These are phyloP conservation scores for Tethya wilhelma DNA, from an alignment of 37 sponge, comb jelly and placozoan species.

Conservation along the genomic window DNA sequence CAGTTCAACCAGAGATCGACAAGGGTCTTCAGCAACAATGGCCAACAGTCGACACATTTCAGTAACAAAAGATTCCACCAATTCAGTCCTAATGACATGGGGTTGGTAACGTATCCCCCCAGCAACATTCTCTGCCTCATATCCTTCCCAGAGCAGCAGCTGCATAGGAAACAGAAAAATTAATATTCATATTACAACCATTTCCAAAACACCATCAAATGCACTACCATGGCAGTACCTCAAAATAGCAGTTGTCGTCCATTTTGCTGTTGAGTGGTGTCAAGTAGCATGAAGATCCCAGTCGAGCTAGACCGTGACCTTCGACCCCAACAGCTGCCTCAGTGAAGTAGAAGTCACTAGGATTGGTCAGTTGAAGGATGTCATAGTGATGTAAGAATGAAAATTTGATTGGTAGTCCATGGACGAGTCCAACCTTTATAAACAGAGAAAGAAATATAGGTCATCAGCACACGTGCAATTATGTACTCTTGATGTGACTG, in stretches of 20 bases:
- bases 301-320: conserved; percentile 75
- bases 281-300: conserved; percentile 81
- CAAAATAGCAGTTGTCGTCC: conserved; percentile 75
- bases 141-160: conserved; percentile 80
- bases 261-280: conserved; percentile 78
- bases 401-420: conserved; percentile 72
- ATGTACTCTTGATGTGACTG: too few relatives aligned
- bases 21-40: conserved; percentile 47
- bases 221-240: too few relatives aligned
- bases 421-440: conserved; percentile 60
- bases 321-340: conserved; percentile 88
- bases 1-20: conserved; percentile 1
- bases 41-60: conserved; percentile 53
- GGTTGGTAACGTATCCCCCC: conserved; percentile 79
- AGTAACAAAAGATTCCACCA: conserved; percentile 48
- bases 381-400: conserved; percentile 52
- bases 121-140: conserved; percentile 42
- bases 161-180: conserved; percentile 12
- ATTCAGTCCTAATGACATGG: conserved; percentile 47
- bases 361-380: conserved; percentile 69
- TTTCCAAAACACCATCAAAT: too few relatives aligned
- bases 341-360: conserved; percentile 74
- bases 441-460: neutral
- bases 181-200: neutral
- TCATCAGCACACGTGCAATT: too few relatives aligned